Base-by-base conservation (phyloP, 2,888 invertebrate genomes). In the Vesta saturnalis region DNA sequence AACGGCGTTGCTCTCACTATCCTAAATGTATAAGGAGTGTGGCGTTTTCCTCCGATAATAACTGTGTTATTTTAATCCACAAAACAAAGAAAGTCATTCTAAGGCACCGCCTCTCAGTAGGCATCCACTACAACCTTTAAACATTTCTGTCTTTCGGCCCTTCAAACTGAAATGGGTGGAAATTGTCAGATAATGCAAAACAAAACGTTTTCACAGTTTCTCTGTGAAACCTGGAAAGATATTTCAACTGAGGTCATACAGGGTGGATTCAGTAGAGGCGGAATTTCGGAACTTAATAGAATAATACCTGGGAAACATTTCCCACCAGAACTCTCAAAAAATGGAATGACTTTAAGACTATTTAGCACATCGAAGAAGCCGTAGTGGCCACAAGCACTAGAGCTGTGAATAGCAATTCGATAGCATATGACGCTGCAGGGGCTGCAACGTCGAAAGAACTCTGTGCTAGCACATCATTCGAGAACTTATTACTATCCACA, bases 401-500 rank as follows among this genome's bases (percentile, higher is more conserved):
- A 60, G 47, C 60, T 46, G 46, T 60, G 46, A 52, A 52, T 14
- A 15, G 14, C n/a, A 60, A 43, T 60, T 60, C 3, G 46, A 16
- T 21, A 22, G 23, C 30, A 60, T 12, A 52, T 60, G 47, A 60
- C n/a, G 21, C 22, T 47, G 60, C 49, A 60, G 14, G 18, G 52
- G 22, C 60, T 52, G 22, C 22, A 14, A 47, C 39, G 43, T 21
- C 21, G 19, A 47, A 60, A 60, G 21, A 1, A 52, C 14, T 3
- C 35, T 10, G 61, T 54, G 39, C 1, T 23, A 61, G 21, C 35
- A 35, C 35, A 54, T 61, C 35, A 54, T 61, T 61, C 54, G 52
- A 61, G 18, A 54, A 61, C 54, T 54, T 61, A 18, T 54, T 61
- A 54, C 30, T 61, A 14, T 54, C 35, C 30, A 12, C 52, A 61